These are phyloP conservation scores for Ligdia adustata DNA, from an alignment of 2,888 invertebrate genomes.

Conservation along the genomic window DNA sequence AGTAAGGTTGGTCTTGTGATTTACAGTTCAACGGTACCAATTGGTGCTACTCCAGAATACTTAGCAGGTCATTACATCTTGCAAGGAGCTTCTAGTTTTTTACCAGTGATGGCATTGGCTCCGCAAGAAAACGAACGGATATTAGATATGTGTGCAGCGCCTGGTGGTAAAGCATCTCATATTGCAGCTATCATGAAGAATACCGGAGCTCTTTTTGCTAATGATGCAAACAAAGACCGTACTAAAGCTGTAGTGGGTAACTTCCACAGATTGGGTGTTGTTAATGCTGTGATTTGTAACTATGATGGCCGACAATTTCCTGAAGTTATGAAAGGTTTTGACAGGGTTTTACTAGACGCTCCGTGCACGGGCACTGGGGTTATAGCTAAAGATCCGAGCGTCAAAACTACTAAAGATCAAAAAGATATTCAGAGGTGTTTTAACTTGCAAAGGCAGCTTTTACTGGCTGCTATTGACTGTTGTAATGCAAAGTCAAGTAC, in stretches of 20 bases:
- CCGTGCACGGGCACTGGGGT: conserved; percentile 99
- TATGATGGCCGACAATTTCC: conserved; percentile 96
- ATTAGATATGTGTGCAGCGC: conserved; percentile 98
- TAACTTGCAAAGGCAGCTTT: conserved; percentile 95
- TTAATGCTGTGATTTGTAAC: conserved; percentile 95
- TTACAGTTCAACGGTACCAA: conserved; percentile 97
- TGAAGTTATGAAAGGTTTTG: conserved; percentile 94
- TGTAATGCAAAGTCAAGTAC: conserved; percentile 95
- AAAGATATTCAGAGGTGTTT: conserved; percentile 95
- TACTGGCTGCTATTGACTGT: conserved; percentile 98
- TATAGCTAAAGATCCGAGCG: conserved; percentile 98
- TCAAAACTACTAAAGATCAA: conserved; percentile 96
- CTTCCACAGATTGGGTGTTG: conserved; percentile 97
- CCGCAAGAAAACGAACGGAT: conserved; percentile 98
- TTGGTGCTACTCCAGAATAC: conserved; percentile 99
- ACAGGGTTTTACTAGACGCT: conserved; percentile 97
- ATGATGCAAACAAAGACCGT: conserved; percentile 96
- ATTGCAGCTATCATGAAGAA: conserved; percentile 99
- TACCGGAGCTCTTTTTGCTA: conserved; percentile 97
- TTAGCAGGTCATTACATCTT: conserved; percentile 98
- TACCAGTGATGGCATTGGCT: conserved; percentile 99
- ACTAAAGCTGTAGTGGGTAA: conserved; percentile 97
- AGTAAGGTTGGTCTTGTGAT: conserved; percentile 98
- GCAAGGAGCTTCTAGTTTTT: conserved; percentile 97
- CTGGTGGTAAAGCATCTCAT: conserved; percentile 99